Conservation (phyloP, 2,888 invertebrate species). For the Lycocerus yunnanus region DNA sequence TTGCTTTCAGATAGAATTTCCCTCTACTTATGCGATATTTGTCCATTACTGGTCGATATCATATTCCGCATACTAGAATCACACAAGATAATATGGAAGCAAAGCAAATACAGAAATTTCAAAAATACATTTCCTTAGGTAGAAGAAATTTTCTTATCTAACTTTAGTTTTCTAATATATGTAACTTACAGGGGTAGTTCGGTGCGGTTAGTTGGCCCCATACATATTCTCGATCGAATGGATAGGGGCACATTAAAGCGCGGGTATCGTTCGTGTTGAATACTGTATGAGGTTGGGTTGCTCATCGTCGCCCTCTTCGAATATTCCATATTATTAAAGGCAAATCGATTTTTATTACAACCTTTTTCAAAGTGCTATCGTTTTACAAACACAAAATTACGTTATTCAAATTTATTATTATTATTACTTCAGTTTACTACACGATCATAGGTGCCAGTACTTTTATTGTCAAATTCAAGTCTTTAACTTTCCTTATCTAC, state of each 20-base stretch:
- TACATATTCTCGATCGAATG: constrained; percentile 48
- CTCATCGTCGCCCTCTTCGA: constrained; percentile 30
- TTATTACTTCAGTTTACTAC: background rate
- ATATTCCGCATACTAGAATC: constrained; percentile 32
- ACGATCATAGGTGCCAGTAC: background rate
- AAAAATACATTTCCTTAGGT: background rate
- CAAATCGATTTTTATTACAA: background rate
- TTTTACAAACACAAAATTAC: background rate
- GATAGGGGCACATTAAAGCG: constrained; percentile 47
- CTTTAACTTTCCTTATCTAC: too few relatives aligned
- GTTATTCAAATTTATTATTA: background rate
- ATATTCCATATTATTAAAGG: constrained; percentile 28
- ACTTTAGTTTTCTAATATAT: constrained; percentile 7
- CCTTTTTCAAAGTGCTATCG: background rate
- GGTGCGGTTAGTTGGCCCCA: constrained; percentile 40
- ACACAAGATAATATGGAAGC: constrained; percentile 15
- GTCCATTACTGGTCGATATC: constrained; percentile 41
- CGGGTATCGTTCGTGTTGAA: constrained; percentile 48
- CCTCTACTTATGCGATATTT: constrained; percentile 39
- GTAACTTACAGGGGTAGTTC: constrained; percentile 45
- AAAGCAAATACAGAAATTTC: constrained; percentile 1
- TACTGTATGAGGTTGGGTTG: constrained; percentile 46
- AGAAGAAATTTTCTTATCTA: background rate
- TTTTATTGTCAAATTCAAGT: background rate
- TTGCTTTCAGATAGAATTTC: constrained; percentile 38